phyloP scores from a whole-genome alignment of 2,113 vertebrate species.

The Rhinolophus ferrumequinum region DNA sequence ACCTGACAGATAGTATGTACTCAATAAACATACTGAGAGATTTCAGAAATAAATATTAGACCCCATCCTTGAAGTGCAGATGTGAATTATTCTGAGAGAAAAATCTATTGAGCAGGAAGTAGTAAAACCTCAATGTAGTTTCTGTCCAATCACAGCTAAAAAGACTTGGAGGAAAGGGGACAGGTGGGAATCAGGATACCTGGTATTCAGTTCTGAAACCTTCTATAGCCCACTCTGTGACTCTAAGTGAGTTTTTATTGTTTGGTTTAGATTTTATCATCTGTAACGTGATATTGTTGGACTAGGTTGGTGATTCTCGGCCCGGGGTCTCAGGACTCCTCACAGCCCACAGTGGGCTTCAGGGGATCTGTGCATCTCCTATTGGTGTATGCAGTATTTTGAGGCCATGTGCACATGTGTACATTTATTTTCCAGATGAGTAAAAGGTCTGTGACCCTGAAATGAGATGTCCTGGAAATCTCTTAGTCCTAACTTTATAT shows the following conservation, averaged over 20 bases:
- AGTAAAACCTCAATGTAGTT: not conserved
- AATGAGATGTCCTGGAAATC: not conserved
- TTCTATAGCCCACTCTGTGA: not conserved
- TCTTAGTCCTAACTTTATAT: not conserved
- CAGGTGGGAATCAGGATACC: not conserved
- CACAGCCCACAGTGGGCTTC: not conserved
- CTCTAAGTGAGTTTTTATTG: not conserved
- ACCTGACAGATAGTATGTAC: not conserved
- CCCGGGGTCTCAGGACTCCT: not conserved
- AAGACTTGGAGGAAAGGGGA: not conserved
- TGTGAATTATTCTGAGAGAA: conserved; percentile 28
- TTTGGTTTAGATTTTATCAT: not conserved
- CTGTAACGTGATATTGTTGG: not conserved
- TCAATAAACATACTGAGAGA: not conserved
- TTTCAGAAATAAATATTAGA: conserved; percentile 40
- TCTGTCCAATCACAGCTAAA: not conserved
- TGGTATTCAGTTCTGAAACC: not conserved
- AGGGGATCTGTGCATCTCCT: not conserved
- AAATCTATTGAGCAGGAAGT: not conserved
- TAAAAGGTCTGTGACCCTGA: not conserved
- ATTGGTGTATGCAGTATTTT: not conserved
- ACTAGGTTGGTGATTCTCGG: not conserved
- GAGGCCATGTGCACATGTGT: not conserved
- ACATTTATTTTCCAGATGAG: not conserved
- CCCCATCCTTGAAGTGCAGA: not conserved